Conservation (phyloP, 2,888 invertebrate genomes). For the Clusia tigrina region DNA sequence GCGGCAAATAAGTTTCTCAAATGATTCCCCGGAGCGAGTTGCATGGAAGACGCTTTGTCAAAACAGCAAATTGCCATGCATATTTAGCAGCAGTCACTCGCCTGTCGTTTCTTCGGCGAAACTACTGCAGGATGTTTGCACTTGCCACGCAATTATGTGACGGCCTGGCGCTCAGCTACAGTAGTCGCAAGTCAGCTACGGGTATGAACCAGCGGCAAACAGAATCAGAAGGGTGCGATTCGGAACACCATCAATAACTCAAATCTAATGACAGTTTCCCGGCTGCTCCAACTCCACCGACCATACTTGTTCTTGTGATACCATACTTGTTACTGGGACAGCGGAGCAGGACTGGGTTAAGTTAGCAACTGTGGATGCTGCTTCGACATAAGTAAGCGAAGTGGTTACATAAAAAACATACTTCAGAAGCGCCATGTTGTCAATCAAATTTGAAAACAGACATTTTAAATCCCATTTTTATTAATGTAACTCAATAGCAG, state of each 20-base stretch:
- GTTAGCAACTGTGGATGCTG: not conserved
- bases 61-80: slow-evolving; percentile 45
- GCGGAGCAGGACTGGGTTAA: not conserved
- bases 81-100: slow-evolving; percentile 37
- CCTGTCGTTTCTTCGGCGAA: not conserved
- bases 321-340: not conserved
- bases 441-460: slow-evolving; percentile 4
- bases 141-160: too few species aligned
- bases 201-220: not conserved
- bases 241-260: slow-evolving; percentile 55
- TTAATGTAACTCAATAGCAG: not conserved
- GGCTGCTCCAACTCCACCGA: slow-evolving; percentile 46
- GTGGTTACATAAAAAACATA: not conserved
- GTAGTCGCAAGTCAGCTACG: not conserved
- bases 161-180: not conserved
- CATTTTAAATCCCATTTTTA: not conserved
- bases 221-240: slow-evolving; percentile 40
- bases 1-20: slow-evolving; percentile 21
- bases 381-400: not conserved
- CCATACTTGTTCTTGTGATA: slow-evolving; percentile 3
- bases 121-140: not conserved
- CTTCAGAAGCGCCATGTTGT: not conserved
- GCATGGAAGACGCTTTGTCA: slow-evolving; percentile 48
- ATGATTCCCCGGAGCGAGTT: slow-evolving; percentile 25
- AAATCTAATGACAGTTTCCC: slow-evolving; percentile 55